These are phyloP conservation scores for Cephus pulcher DNA, from an alignment of 2,888 invertebrate species.

Conservation along the genomic window DNA sequence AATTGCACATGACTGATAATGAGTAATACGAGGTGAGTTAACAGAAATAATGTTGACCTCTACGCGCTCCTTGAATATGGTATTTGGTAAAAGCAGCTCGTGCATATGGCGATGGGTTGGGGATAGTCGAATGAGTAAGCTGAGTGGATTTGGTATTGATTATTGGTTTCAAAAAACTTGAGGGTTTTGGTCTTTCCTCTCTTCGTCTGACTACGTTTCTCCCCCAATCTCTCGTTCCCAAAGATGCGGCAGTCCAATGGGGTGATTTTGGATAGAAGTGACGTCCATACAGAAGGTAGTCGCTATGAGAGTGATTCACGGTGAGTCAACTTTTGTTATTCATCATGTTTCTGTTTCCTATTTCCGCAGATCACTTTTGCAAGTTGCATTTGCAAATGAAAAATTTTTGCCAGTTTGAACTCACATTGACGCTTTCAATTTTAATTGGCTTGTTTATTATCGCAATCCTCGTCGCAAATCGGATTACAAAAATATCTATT, in stretches of 20 bases:
- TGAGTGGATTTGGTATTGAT: conserved; percentile 35
- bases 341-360: neutral
- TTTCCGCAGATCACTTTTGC: neutral
- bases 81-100: neutral
- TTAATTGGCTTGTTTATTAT: neutral
- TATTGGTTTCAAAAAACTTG: conserved; percentile 33
- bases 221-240: neutral
- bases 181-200: conserved; percentile 16
- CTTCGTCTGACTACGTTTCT: conserved; percentile 17
- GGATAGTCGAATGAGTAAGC: neutral
- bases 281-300: neutral
- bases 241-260: neutral
- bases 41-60: no score
- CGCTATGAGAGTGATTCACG: neutral
- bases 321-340: neutral
- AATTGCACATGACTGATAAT: no score
- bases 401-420: neutral
- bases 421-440: neutral
- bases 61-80: neutral
- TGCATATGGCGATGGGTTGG: neutral
- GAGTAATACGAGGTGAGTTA: no score
- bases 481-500: neutral
- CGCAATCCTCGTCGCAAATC: neutral
- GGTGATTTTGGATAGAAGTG: neutral
- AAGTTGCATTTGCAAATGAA: neutral